Percentiles rank a stretch among this genome's conserved stretches.
These are phyloP conservation scores for Hirtodrosophila duncani DNA, from an alignment of 2,888 invertebrate genomes.

Conservation along the genomic window DNA sequence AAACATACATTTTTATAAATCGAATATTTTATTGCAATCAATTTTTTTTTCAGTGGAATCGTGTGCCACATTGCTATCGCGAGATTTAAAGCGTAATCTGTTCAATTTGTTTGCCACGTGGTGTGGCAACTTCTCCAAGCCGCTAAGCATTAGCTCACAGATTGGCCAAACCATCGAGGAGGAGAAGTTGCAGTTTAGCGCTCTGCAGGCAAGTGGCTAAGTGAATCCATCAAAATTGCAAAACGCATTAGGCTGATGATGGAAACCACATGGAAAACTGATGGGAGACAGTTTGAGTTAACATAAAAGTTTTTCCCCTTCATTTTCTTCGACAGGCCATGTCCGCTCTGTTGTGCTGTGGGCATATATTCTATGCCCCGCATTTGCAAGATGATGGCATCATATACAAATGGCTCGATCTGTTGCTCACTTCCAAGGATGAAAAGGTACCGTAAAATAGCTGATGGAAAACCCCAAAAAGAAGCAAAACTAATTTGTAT, in stretches of 20 bases:
- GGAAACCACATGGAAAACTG: too few relatives aligned
- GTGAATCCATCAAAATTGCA: too few relatives aligned
- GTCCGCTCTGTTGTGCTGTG: slow-evolving; percentile 97
- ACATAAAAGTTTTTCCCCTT: not conserved
- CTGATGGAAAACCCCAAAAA: slow-evolving; percentile 2
- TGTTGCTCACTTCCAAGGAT: slow-evolving; percentile 91
- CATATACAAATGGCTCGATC: slow-evolving; percentile 95
- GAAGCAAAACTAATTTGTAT: not conserved
- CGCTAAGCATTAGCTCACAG: slow-evolving; percentile 80
- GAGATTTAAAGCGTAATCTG: slow-evolving; percentile 90
- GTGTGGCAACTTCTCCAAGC: slow-evolving; percentile 92
- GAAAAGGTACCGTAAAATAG: slow-evolving; percentile 86
- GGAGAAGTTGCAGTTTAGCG: slow-evolving; percentile 82
- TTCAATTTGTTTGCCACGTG: slow-evolving; percentile 96
- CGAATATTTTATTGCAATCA: slow-evolving; percentile 1
- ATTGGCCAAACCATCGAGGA: slow-evolving; percentile 79
- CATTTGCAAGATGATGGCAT: slow-evolving; percentile 93
- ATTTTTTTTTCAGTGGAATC: slow-evolving; percentile 85
- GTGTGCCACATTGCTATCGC: slow-evolving; percentile 89
- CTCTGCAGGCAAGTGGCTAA: slow-evolving; percentile 80
- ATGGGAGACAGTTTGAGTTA: too few relatives aligned
- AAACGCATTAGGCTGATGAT: too few relatives aligned
- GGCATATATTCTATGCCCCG: slow-evolving; percentile 93
- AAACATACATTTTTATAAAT: too few relatives aligned
- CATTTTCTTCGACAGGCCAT: slow-evolving; percentile 86